Evolutionary conservation across 2,888 invertebrate species (phyloP), one percentile per base, ranked within the genome.

Genomic region (Hoplodrina ambigua): DNA sequence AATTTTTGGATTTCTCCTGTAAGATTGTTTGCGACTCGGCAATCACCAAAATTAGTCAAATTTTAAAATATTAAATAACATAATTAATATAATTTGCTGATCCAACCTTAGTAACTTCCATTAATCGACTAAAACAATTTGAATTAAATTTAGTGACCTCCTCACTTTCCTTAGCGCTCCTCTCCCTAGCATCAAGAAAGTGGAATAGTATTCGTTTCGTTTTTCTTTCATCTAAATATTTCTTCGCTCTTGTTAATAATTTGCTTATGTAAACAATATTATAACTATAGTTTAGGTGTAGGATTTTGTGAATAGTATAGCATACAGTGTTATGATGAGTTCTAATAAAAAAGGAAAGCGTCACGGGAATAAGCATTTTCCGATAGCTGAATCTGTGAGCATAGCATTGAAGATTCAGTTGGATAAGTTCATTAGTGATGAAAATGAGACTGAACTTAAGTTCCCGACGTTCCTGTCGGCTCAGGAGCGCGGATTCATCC

Each of bases 401-500:
- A 95, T 96, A 78, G 95, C 96, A 20, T 78, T 96, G 77, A 95
- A 95, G 85, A 94, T 96, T 59, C 95, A 96, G 79, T 81, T 96
- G 78, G 96, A 96, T 82, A 95, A 93, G 83, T 96, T 96, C 84
- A 80, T 96, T 10, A 89, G 84, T 69, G 95, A 96, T 86, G 96
- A 96, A 81, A 94, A 94, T 86, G 96, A 95, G 77, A 95, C 94
- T 0, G 96, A 96, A 78, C 89, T 96, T 13, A 94, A 96, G 85
- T 98, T 98, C 90, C 97, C 98, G 5, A 97, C 97, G 4, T 97
- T 97, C 55, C 94, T 98, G 72, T 97, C 97, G 15, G 97, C 97
- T 13, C 97, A 97, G 79, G 98, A 98, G 91, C 96, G 98, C 81
- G 98, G 97, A 15, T 98, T 98, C 88, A 97, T 98, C 74, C 98